These are phyloP conservation scores for Laticauda laticaudata DNA, from an alignment of 2,113 vertebrate genomes.

Conservation along the genomic window DNA sequence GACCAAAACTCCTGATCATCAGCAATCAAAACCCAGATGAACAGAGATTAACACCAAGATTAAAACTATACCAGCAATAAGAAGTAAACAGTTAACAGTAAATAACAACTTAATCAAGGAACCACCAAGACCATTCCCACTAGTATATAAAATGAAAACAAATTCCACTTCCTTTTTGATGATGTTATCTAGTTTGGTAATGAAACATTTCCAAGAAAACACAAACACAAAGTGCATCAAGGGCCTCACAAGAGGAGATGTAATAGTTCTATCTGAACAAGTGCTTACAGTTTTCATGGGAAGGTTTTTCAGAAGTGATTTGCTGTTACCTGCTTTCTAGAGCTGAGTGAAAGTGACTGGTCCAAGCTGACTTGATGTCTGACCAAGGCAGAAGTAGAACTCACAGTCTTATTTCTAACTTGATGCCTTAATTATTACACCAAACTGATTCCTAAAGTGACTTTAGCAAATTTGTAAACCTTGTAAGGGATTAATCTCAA, in stretches of 20 bases:
- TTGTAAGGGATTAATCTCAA: not conserved
- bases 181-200: not conserved
- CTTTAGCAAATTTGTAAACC: not conserved
- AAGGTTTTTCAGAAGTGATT: not conserved
- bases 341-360: not conserved
- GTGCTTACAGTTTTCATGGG: not conserved
- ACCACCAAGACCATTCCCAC: not conserved
- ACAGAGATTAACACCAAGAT: not conserved
- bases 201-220: not conserved
- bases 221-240: not conserved
- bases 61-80: not conserved
- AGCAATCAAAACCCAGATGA: not conserved
- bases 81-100: not conserved
- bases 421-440: not conserved
- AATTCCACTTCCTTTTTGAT: not conserved
- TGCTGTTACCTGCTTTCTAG: not conserved
- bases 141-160: not conserved
- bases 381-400: not conserved
- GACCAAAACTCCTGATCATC: not conserved
- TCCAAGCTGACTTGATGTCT: not conserved
- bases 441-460: not conserved
- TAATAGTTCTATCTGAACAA: not conserved
- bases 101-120: not conserved
- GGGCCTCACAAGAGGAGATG: not conserved
- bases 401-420: not conserved